These are phyloP conservation scores for Thunnus maccoyii DNA, from an alignment of 2,113 vertebrate species.

Conservation along the genomic window DNA sequence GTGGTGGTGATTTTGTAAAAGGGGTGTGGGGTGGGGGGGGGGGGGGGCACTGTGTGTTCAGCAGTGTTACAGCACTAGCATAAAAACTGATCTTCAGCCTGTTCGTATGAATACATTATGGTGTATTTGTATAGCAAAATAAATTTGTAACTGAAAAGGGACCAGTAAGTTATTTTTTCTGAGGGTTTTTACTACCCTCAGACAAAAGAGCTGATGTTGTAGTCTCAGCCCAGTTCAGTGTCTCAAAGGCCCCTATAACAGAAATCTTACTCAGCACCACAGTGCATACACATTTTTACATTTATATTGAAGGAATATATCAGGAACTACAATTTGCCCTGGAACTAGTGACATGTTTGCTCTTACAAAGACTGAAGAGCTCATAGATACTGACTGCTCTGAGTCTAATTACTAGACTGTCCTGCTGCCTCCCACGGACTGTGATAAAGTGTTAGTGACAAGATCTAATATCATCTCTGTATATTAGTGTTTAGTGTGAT, in stretches of 20 bases:
- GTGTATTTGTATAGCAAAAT: too few species aligned
- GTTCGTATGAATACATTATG: too few species aligned
- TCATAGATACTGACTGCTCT: not conserved
- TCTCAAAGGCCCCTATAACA: slow-evolving; percentile 18
- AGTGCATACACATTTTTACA: slow-evolving; percentile 42
- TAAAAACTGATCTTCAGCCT: too few species aligned
- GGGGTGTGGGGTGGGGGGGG: too few species aligned
- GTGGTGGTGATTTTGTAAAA: too few species aligned
- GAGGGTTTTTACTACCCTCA: not conserved
- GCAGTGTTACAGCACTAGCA: too few species aligned
- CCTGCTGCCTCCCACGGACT: not conserved
- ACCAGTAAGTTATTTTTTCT: too few species aligned
- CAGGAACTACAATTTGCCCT: slow-evolving; percentile 9
- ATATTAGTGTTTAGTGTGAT: slow-evolving; percentile 1
- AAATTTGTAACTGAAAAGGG: too few species aligned
- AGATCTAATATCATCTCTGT: not conserved
- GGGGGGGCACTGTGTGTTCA: too few species aligned
- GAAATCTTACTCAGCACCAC: slow-evolving; percentile 43
- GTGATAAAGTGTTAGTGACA: not conserved
- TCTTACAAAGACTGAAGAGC: not conserved
- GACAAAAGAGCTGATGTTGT: slow-evolving; percentile 32
- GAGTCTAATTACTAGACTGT: not conserved
- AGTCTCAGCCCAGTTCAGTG: slow-evolving; percentile 17
- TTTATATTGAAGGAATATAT: slow-evolving; percentile 39
- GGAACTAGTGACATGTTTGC: not conserved